Evolutionary conservation across 2,113 vertebrate genomes (phyloP), one percentile per base, ranked within the genome.

Genomic region (Apodemus speciosus): DNA sequence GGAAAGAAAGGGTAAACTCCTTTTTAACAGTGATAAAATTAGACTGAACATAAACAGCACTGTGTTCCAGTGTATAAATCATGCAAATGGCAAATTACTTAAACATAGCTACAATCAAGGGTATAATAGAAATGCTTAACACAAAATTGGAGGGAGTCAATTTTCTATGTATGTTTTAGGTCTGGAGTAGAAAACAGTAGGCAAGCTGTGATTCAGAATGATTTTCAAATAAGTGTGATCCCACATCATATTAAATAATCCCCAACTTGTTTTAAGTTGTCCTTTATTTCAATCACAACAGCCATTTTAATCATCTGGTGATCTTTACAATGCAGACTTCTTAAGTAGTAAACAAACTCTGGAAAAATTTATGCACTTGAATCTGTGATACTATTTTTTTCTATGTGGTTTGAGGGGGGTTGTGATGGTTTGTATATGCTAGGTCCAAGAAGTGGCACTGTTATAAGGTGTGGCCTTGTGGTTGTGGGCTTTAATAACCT

Each of bases 21-120:
- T 25, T 38, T 25, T 80, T 25, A 25, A 16, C 72, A 40, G 7
- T 27, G 3, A 46, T 87, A 75, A 43, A 72, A 66, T 86, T 32
- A 79, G 8, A 85, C 69, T 66, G 1, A 87, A 20, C 0, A 8
- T 32, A 84, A 92, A 91, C 6, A 21, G 68, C 79, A 13, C 1
- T 49, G 0, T 79, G 64, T 91, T 79, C 30, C 18, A 60, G 18
- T 51, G 18, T 14, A 79, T 14, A 92, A 90, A 85, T 94, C 38
- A 64, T 68, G 25, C 21, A 93, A 93, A 91, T 87, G 38, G 69
- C 7, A 92, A 95, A 80, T 3, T 75, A 27, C 79, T 87, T 91
- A 84, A 86, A 86, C 8, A 92, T 72, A 93, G 71, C 66, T 71
- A 92, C 13, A 88, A 83, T 85, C 40, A 92, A 49, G 46, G 76